Percentiles rank a stretch among this genome's conserved stretches.
phyloP scores from a whole-genome alignment of 2,113 vertebrate species.

The Rhabdornis inornatus region DNA sequence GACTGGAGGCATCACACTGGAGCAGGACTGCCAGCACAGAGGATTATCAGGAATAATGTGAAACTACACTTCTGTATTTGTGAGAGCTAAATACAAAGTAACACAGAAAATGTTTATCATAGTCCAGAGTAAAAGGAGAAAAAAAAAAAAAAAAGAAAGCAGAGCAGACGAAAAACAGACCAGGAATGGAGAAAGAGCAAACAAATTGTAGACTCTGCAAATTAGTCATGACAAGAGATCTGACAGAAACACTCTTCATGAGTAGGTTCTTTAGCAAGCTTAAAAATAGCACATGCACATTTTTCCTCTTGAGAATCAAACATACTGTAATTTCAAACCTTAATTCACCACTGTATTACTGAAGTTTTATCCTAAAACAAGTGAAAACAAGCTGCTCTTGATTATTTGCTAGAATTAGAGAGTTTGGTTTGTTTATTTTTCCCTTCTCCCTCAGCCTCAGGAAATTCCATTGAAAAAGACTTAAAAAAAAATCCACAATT shows the following conservation, averaged over 20 bases:
- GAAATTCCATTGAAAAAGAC: not conserved
- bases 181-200: not conserved
- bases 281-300: not conserved
- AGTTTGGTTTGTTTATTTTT: fast-evolving
- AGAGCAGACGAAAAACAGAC: not conserved
- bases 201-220: not conserved
- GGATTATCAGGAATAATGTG: not conserved
- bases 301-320: not conserved
- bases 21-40: not conserved
- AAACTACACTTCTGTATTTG: not conserved
- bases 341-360: not conserved
- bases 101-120: not conserved
- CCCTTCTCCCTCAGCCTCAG: not conserved
- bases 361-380: not conserved
- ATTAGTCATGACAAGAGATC: not conserved
- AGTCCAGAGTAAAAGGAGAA: not conserved
- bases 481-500: not conserved
- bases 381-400: not conserved
- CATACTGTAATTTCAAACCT: not conserved
- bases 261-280: not conserved
- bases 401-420: not conserved
- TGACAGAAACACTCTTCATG: not conserved
- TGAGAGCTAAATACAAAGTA: not conserved
- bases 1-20: not conserved
- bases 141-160: not conserved